Evolutionary conservation across 2,113 vertebrate species (phyloP).

Genomic region (Pangasianodon hypophthalmus): DNA sequence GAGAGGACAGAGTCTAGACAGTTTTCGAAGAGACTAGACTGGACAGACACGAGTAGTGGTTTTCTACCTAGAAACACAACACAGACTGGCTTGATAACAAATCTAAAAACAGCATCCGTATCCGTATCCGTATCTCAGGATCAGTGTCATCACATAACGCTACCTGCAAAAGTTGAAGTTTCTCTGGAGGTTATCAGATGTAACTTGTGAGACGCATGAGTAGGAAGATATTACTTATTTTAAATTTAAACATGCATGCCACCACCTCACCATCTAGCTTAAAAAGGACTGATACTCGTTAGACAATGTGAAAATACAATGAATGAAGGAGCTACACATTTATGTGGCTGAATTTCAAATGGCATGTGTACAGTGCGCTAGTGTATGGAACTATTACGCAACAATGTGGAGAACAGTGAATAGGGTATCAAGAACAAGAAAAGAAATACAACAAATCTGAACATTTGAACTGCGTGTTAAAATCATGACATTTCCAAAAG

Average conservation of each 20-base stretch:
- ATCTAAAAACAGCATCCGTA: not conserved
- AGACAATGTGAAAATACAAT: not conserved
- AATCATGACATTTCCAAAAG: not conserved
- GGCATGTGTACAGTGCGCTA: not conserved
- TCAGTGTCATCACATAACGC: not conserved
- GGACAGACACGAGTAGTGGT: constrained; percentile 1
- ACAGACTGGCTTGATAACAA: no score
- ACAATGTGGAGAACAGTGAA: not conserved
- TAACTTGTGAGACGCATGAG: not conserved
- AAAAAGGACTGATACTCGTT: not conserved
- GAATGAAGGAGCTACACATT: not conserved
- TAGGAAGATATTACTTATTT: not conserved
- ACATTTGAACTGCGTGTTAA: not conserved
- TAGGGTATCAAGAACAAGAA: not conserved
- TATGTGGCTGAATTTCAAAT: not conserved
- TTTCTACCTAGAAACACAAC: not conserved
- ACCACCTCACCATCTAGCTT: no score
- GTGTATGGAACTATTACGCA: not conserved
- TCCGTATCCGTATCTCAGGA: not conserved
- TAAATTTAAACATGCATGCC: not conserved
- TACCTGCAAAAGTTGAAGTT: not conserved
- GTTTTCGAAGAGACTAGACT: not conserved
- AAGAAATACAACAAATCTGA: not conserved
- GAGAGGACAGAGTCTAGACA: not conserved
- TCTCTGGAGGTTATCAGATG: not conserved